Evolutionary conservation across 1,140 invertebrate species (phyloP), one percentile per base, ranked within the genome.

Genomic region (Musca vetustissima): DNA sequence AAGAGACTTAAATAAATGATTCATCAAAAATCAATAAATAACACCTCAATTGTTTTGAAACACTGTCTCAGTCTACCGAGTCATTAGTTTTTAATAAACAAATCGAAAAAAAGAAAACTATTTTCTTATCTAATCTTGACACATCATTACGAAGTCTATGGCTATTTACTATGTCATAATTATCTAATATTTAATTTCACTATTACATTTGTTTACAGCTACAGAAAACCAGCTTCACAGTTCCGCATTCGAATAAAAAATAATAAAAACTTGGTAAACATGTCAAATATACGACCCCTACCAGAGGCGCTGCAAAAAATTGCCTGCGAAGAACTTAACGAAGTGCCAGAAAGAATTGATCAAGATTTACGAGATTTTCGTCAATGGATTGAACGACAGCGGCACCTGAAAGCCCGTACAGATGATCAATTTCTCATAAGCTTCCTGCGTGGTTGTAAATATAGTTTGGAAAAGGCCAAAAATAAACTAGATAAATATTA

Each of bases 401-500:
- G 85, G 0, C 87, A 89, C 77, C 77, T 89, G 17, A 65, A 36
- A 1, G 68, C 68, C 15, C 64, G 70, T 14, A 61, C 49, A 82
- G 88, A 86, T 73, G 86, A 88, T 72, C 85, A 87, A 75, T 86
- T 85, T 79, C 70, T 89, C 13, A 70, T 87, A 24, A 83, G 81
- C 61, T 88, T 88, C 77, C 76, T 90, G 36, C 82, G 88, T 19
- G 86, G 88, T 47, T 87, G 86, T 71, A 91, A 91, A 79, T 89
- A 87, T 75, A 89, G 87, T 72, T 76, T 89, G 67, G 87, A 89
- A 75, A 83, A 83, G 72, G 85, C 85, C 14, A 89, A 89, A 77
- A 76, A 85, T 71, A 88, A 88, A 75, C 67, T 90, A 3, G 88
- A 89, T 70, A 84, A 50, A 84, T 77, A 55, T 50, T 71, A 71